Base-by-base conservation (phyloP, 2,888 invertebrate species). In the Timema podura region DNA sequence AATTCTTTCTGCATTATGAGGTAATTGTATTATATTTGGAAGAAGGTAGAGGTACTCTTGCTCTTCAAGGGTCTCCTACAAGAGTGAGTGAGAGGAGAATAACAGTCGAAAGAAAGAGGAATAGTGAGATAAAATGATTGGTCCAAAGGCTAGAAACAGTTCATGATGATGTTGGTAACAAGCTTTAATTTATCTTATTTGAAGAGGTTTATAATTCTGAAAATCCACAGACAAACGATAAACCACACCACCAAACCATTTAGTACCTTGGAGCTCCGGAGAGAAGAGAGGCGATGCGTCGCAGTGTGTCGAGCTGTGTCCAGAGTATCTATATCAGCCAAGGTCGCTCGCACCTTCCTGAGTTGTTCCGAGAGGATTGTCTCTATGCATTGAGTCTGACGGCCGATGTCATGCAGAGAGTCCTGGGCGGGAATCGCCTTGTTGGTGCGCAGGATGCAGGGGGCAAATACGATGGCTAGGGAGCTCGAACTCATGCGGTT, bases 401-500 rank as follows among this genome's bases (percentile, higher is more conserved):
- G 88, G 76, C 92, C 89, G 78, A 96, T 95, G 82, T 96, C 95
- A 78, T 91, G 90, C 74, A 97, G 85, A 78, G 95, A 93, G 81
- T 94, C 95, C 82, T 96, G 96, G 68, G 96, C 96, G 64, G 94
- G 94, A 75, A 95, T 88, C 73, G 89, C 83, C 80, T 93, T 91
- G 82, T 92, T 93, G 74, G 95, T 93, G 77, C 96, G 87, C 75
- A 97, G 84, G 72, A 97, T 92, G 82, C 96, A 96, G 65, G 97
- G 96, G 61, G 96, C 96, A 83, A 96, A 97, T 74, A 97, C 95
- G 76, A 96, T 95, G 68, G 96, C 95, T 75, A 97, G 82, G 68
- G 94, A 93, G 78, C 92, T 92, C 0, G 95, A 88, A 70, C 93
- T 93, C 97, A 97, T 97, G 75, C 94, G 85, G 82, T 96, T 97